phyloP scores from a whole-genome alignment of 2,888 invertebrate genomes.

The Apodemia arnacis region DNA sequence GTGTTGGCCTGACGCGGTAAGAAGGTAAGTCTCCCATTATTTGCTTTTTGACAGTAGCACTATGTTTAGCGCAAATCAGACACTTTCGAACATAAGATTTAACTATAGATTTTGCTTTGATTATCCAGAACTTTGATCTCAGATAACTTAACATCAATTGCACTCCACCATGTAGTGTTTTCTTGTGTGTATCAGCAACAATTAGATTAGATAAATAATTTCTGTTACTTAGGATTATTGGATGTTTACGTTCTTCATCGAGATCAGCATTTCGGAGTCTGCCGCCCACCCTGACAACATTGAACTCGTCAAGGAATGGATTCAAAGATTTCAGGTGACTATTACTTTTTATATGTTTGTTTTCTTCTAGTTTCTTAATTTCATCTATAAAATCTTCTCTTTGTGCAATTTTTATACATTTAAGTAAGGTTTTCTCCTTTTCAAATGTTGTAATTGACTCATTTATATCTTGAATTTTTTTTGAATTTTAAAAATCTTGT shows the following conservation, averaged over 20 bases:
- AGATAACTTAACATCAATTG: conserved; percentile 67
- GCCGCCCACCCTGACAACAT: conserved; percentile 59
- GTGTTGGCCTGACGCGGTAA: conserved; percentile 70
- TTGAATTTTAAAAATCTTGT: too few relatives aligned
- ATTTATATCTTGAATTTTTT: too few relatives aligned
- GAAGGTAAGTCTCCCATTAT: not conserved
- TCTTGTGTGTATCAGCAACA: conserved; percentile 69
- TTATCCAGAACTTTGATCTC: conserved; percentile 71
- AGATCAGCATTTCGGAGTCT: conserved; percentile 40
- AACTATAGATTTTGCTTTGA: conserved; percentile 47
- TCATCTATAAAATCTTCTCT: not conserved
- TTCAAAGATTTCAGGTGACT: not conserved
- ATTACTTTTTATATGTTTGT: not conserved
- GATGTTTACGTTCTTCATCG: conserved; percentile 55
- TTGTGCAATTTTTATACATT: not conserved
- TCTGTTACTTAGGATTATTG: conserved; percentile 52
- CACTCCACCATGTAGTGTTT: conserved; percentile 75
- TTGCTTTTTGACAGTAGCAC: not conserved
- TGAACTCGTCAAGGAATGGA: conserved; percentile 33
- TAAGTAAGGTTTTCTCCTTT: not conserved
- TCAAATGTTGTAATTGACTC: too few relatives aligned
- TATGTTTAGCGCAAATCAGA: conserved; percentile 2
- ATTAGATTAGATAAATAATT: conserved; percentile 57
- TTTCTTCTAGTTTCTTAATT: not conserved
- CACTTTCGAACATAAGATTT: conserved; percentile 30